A percentile compares a stretch with the other conserved stretches of the same genome.
Evolutionary conservation across 2,113 vertebrate species (phyloP).

Genomic region (Poeciliopsis occidentalis): DNA sequence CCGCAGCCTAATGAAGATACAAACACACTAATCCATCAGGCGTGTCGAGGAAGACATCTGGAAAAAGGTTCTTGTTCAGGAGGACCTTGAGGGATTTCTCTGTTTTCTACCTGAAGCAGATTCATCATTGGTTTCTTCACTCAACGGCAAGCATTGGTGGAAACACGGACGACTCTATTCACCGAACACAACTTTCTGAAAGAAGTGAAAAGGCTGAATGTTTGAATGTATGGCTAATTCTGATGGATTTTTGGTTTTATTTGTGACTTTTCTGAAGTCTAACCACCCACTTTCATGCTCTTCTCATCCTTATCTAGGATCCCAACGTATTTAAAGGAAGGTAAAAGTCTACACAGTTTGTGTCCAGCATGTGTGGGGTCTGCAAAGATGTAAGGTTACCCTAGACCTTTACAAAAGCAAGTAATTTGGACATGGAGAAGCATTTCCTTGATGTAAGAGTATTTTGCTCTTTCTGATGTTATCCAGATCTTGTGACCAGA

Average conservation of each 20-base stretch:
- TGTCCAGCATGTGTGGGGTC: too few species aligned
- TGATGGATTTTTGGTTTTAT: background rate
- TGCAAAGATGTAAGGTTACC: too few species aligned
- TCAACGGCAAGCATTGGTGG: background rate
- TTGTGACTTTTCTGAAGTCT: background rate
- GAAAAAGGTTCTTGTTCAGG: constrained; percentile 12
- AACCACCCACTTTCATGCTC: background rate
- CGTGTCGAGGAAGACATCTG: constrained; percentile 48
- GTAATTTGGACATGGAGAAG: background rate
- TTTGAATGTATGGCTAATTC: too few species aligned
- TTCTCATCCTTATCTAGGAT: background rate
- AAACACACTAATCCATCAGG: constrained; percentile 84
- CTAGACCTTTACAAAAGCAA: background rate
- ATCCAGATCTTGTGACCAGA: background rate
- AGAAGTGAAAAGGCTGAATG: too few species aligned
- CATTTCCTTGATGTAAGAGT: too few species aligned
- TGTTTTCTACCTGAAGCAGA: background rate
- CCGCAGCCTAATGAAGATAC: constrained; percentile 88
- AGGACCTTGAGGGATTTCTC: constrained; percentile 24
- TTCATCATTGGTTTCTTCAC: background rate
- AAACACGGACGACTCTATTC: too few species aligned
- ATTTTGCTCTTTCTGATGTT: background rate
- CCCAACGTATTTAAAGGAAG: background rate
- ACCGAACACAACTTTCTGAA: too few species aligned
- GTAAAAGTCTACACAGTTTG: background rate